Base-by-base conservation (phyloP, 2,888 invertebrate genomes). In the Nezara viridula region DNA sequence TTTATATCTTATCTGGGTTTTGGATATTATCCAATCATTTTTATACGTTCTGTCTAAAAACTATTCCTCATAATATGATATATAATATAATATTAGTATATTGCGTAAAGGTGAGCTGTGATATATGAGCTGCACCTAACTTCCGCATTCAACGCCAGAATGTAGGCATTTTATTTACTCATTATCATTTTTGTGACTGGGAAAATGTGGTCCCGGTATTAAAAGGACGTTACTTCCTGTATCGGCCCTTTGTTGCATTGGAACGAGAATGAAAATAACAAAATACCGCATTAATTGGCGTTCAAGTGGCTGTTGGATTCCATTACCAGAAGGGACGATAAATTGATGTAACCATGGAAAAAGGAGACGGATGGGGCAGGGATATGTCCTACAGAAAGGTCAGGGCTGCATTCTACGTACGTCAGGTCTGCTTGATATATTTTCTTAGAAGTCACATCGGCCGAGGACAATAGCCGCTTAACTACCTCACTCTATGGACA, bases 361-460 rank as follows among this genome's bases (percentile, higher is more conserved):
- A 81, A 40, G n/a, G 81, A 81, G 81, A 81, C n/a, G 44, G 44
- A 44, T 81, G 24, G 81, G 12, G 47, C 81, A 6, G 40, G 21
- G 44, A 44, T 32, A 37, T 81, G 81, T n/a, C 81, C n/a, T n/a
- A n/a, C 3, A 81, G 81, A 81, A 81, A 81, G 81, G 81, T 81
- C 81, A 81, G n/a, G 77, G n/a, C 81, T 81, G 81, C 24, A 81
- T 81, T 81, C 81, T 81, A 81, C 81, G 81, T 81, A 81, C 81
- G 81, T 81, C 81, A 81, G n/a, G 44, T 81, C 81, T 81, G 81
- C 81, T 81, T 81, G 81, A 81, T 81, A 81, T 81, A 81, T 81
- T 81, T 81, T 81, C 81, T 81, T n/a, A 81, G 81, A 81, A 81
- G 81, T 81, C 81, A 81, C 81, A 81, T 81, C 44, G 44, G n/a